Base-by-base conservation (phyloP, 2,888 invertebrate species). In the Ophonus ardosiacus region DNA sequence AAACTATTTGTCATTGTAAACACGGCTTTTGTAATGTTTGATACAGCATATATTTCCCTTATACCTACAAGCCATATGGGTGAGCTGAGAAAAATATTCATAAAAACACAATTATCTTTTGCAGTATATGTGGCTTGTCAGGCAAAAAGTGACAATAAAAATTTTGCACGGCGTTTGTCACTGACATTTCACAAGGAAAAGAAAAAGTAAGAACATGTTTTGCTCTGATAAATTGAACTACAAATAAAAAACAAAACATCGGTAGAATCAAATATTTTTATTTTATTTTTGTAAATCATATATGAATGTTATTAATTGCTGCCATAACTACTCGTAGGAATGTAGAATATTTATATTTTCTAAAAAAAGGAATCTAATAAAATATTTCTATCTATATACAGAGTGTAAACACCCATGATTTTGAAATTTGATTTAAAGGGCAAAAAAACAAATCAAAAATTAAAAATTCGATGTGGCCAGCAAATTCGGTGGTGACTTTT, bases 1-100 rank as follows among this genome's bases (percentile, higher is more conserved):
- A 71, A 24, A 71, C 56, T 57, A 82, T 82, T 68, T 82, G 59
- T 82, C 82, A 82, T 31, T 68, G 57, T 71, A 82, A 71, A 82
- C 71, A 38, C n/a, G 31, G 57, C 82, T 81, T 78, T 81, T 81
- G 65, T 81, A 43, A 63, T 31, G 81, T 56, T 63, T 81, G 68
- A 68, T 68, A 68, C 68, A 7, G 68, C 31, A 68, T 68, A 68
- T 68, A n/a, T 68, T 68, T 31, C 68, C 15, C 68, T 68, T 15
- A 51, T 31, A n/a, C n/a, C n/a, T n/a, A 31, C 15, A 68, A 56
- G 17, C 76, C 76, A 51, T 76, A 24, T 78, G 56, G 57, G 78
- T 78, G 7, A 78, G 78, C 17, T n/a, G 56, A n/a, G 57, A 78
- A 78, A 51, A 15, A 51, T 56, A n/a, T 31, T 31, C 7, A 18